These are phyloP conservation scores for Podarcis lilfordi DNA, from an alignment of 2,797 vertebrate species.

Conservation along the genomic window DNA sequence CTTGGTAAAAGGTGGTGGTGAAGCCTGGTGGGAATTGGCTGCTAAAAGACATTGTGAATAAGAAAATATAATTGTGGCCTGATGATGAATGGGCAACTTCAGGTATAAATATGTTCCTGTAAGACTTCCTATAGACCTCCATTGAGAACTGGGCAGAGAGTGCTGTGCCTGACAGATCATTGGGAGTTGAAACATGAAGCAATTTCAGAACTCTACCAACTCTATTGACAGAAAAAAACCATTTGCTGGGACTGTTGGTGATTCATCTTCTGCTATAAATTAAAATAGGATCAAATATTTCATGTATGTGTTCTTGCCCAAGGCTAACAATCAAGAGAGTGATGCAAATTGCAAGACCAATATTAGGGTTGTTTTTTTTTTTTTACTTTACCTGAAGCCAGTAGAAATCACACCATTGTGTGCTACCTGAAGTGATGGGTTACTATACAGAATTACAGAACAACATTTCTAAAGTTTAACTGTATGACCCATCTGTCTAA, in stretches of 20 bases:
- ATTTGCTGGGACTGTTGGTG: rapidly evolving
- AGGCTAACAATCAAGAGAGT: background rate
- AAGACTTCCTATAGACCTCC: background rate
- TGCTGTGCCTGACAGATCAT: background rate
- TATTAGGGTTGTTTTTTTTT: background rate
- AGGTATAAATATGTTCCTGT: background rate
- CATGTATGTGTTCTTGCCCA: background rate
- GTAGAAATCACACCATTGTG: background rate
- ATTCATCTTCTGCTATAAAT: background rate
- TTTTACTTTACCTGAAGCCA: background rate
- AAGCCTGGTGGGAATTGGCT: background rate
- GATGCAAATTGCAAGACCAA: background rate
- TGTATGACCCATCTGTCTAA: background rate
- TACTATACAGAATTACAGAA: background rate
- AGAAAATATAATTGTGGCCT: background rate
- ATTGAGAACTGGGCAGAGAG: background rate
- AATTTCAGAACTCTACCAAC: background rate
- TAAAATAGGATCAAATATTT: background rate
- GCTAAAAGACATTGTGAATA: background rate
- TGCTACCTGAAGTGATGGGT: background rate
- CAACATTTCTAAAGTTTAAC: constrained; percentile 24
- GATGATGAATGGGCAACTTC: background rate
- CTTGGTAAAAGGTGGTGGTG: background rate
- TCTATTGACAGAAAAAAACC: too few species aligned
- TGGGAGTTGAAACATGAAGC: background rate